These are phyloP conservation scores for Trochalopteron elliotii DNA, from an alignment of 2,113 vertebrate species.

Conservation along the genomic window DNA sequence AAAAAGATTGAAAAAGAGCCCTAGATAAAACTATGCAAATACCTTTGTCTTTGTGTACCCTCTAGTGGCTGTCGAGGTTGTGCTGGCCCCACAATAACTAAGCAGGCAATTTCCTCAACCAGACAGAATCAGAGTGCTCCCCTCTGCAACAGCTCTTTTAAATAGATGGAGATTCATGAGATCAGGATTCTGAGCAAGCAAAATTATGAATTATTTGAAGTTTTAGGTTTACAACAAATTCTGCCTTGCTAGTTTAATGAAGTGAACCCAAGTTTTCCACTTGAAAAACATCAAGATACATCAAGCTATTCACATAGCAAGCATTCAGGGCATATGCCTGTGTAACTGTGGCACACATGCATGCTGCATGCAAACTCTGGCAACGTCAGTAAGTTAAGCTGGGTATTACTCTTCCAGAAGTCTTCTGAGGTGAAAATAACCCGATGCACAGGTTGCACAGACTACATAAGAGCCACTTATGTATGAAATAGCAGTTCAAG, in stretches of 20 bases:
- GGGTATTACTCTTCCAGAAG: background rate
- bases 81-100: background rate
- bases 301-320: background rate
- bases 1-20: background rate
- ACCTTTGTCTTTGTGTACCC: constrained; percentile 16
- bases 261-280: background rate
- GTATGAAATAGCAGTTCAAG: background rate
- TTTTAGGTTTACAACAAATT: background rate
- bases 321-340: rapidly evolving
- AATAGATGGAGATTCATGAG: background rate
- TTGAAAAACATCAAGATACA: background rate
- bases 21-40: background rate
- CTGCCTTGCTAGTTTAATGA: background rate
- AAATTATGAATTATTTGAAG: background rate
- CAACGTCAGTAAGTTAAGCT: rapidly evolving
- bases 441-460: background rate
- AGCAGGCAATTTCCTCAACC: background rate
- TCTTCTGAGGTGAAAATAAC: background rate
- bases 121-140: background rate
- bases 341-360: background rate
- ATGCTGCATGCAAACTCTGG: rapidly evolving
- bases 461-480: rapidly evolving
- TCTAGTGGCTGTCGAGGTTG: constrained; percentile 22
- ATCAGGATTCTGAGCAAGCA: background rate
- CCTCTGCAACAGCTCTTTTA: background rate